These are phyloP conservation scores for Bugulina stolonifera DNA, from an alignment of 2,888 invertebrate genomes.

Conservation along the genomic window DNA sequence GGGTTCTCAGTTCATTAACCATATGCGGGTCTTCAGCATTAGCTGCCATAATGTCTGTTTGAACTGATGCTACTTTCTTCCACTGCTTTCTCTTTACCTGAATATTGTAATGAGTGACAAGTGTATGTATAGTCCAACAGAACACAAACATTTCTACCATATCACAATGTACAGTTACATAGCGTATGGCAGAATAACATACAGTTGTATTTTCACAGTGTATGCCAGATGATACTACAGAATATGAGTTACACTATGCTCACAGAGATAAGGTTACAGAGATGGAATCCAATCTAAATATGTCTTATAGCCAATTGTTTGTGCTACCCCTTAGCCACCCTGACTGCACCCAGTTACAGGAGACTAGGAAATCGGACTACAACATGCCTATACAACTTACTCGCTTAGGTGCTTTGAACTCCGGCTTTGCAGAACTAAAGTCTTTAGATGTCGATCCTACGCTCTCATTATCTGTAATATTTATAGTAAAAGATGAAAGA, in stretches of 20 bases:
- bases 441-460: background rate
- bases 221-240: no score
- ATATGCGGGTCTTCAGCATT: background rate
- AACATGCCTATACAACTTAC: no score
- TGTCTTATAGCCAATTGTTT: no score
- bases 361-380: background rate
- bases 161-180: no score
- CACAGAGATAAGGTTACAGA: no score
- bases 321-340: no score
- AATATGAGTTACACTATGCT: no score
- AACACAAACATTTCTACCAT: no score
- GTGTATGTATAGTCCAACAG: background rate
- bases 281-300: no score
- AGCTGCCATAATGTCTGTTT: background rate
- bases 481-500: no score
- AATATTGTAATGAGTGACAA: background rate
- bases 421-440: background rate
- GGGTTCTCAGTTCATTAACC: background rate
- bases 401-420: background rate
- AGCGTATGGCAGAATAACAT: background rate
- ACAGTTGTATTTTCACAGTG: no score
- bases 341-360: no score
- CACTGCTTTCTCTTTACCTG: background rate
- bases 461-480: constrained; percentile 1
- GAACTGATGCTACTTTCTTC: background rate